Conservation (phyloP, 2,888 invertebrate genomes). For the Lochmaea capreae region DNA sequence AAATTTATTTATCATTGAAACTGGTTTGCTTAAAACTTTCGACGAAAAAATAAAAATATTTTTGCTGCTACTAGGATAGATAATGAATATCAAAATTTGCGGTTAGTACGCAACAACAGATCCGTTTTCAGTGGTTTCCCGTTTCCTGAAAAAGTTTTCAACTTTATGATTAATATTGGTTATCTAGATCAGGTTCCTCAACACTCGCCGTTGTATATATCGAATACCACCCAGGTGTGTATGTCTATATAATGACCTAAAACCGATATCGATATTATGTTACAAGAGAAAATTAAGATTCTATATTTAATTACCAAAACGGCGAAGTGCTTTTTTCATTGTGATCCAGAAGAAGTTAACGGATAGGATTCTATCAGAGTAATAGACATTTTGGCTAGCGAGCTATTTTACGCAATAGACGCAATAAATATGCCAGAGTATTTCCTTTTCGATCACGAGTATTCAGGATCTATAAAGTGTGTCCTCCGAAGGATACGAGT, state of each 20-base stretch:
- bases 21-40: neutral
- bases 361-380: no score
- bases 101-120: slow-evolving; percentile 32
- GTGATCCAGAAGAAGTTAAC: no score
- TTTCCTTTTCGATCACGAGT: no score
- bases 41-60: neutral
- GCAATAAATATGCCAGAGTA: no score
- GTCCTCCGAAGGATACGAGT: no score
- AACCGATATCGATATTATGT: neutral
- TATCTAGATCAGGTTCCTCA: slow-evolving; percentile 45
- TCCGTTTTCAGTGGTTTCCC: slow-evolving; percentile 61
- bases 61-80: neutral
- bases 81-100: slow-evolving; percentile 24
- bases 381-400: no score
- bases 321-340: no score
- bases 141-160: slow-evolving; percentile 56
- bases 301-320: no score
- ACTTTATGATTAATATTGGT: slow-evolving; percentile 52
- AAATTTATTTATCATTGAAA: neutral
- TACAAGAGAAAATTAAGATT: neutral
- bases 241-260: slow-evolving; percentile 2
- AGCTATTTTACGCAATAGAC: no score
- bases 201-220: neutral
- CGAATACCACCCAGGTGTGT: slow-evolving; percentile 27
- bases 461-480: no score